Evolutionary conservation across 2,113 vertebrate species (phyloP).

Genomic region (Neotoma lepida): DNA sequence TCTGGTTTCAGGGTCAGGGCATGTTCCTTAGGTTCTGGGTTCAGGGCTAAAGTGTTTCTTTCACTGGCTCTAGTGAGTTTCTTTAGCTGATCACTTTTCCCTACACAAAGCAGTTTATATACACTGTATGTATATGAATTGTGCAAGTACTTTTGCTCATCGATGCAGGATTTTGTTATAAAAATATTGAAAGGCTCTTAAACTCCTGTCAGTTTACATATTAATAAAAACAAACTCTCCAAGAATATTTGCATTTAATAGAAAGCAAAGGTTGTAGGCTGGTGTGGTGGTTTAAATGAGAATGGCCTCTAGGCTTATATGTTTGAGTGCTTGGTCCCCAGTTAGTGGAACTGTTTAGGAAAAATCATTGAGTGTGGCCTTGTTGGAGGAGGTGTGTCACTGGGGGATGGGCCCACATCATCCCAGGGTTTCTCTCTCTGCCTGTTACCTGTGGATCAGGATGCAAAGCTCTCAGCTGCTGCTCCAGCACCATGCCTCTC

Average conservation of each 20-base stretch:
- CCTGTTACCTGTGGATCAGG: neutral
- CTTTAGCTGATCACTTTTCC: too few species aligned
- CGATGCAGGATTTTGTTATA: neutral
- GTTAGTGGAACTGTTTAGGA: neutral
- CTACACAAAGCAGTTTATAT: neutral
- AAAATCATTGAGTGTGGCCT: neutral
- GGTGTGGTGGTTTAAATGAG: neutral
- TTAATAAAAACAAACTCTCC: neutral
- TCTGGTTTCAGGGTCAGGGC: too few species aligned
- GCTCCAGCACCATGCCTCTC: neutral
- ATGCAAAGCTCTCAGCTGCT: neutral
- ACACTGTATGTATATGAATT: neutral
- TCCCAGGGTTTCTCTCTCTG: neutral
- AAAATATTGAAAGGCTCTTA: neutral
- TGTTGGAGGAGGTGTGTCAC: neutral
- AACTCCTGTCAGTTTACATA: neutral
- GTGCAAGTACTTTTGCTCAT: neutral
- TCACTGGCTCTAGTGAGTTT: too few species aligned
- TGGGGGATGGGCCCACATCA: neutral
- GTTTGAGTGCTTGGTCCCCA: neutral
- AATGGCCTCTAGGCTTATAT: neutral
- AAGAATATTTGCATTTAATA: neutral
- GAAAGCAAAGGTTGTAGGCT: neutral
- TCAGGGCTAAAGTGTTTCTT: too few species aligned
- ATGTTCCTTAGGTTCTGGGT: too few species aligned